Evolutionary conservation across 2,888 invertebrate genomes (phyloP), one percentile per base, ranked within the genome.

Genomic region (Ochropacha duplaris): DNA sequence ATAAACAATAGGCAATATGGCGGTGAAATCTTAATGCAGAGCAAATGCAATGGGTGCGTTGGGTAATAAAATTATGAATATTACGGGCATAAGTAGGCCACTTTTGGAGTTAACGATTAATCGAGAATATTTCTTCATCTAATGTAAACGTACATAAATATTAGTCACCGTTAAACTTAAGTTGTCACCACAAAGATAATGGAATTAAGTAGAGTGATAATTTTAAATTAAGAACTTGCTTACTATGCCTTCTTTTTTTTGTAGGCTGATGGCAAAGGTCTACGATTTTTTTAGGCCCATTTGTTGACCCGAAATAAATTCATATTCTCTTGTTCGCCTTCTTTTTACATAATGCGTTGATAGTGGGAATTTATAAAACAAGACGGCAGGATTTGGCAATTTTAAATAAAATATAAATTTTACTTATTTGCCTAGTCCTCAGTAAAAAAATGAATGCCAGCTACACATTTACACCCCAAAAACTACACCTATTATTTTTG

Each of bases 21-120:
- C 16, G 28, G 26, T 9, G 24, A 52, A 34, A 34, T 16, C 16
- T 19, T 34, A 31, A 44, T 44, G 44, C 44, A 44, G 44, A 19
- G 16, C 44, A 34, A 52, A 11, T n/a, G n/a, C n/a, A n/a, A n/a
- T 19, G 22, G 52, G 51, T 28, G 51, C 16, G n/a, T 31, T 24
- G n/a, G 4, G 19, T 52, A 52, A 52, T 52, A 52, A 52, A 31
- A 22, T 52, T 52, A 52, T 52, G 52, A 51, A 52, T 34, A 52
- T 52, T 52, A 52, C 3, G 1, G 16, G 2, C 6, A 9, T 16
- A 44, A 44, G 19, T 44, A 44, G 44, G 19, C 44, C 44, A 44
- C 19, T 44, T 44, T 44, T 44, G 16, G 39, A 44, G 44, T 19
- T 19, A 44, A 19, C 16, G 16, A 44, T 44, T 44, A 44, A 19